Conservation (phyloP, 1,140 invertebrate genomes). For the Acarapis woodi region DNA sequence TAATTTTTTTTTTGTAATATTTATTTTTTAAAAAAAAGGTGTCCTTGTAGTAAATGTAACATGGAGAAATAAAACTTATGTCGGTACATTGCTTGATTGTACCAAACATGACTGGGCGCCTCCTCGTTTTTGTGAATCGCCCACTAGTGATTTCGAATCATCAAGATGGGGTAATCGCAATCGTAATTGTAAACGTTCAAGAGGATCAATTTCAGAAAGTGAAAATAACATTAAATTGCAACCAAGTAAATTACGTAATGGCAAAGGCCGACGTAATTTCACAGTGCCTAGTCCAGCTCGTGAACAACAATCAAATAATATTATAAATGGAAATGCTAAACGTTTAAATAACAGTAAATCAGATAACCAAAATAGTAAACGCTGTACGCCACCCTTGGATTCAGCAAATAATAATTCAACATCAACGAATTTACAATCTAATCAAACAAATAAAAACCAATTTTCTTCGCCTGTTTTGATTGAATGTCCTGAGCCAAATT, state of each 20-base stretch:
- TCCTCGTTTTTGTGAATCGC: conserved; percentile 84
- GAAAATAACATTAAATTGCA: conserved; percentile 32
- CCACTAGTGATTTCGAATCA: conserved; percentile 44
- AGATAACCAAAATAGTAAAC: neutral
- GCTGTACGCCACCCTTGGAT: neutral
- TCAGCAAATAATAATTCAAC: conserved; percentile 13
- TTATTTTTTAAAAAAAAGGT: conserved; percentile 28
- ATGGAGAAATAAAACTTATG: conserved; percentile 92
- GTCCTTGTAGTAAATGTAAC: conserved; percentile 95
- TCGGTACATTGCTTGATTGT: conserved; percentile 79
- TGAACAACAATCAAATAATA: too few species aligned
- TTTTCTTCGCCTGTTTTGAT: conserved; percentile 41
- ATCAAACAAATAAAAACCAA: conserved; percentile 1
- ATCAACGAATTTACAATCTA: conserved; percentile 14
- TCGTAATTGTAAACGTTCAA: conserved; percentile 52
- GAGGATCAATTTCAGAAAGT: conserved; percentile 24
- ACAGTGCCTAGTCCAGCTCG: conserved; percentile 14
- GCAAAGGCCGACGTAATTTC: conserved; percentile 16
- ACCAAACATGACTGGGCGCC: conserved; percentile 91
- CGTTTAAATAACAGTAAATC: conserved; percentile 14
- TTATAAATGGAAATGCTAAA: conserved; percentile 17
- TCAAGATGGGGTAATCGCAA: conserved; percentile 35
- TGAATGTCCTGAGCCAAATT: conserved; percentile 84
- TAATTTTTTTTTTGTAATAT: neutral
- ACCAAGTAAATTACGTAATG: conserved; percentile 23